phyloP scores from a whole-genome alignment of 2,113 vertebrate species.

The Pygathrix nemaeus region DNA sequence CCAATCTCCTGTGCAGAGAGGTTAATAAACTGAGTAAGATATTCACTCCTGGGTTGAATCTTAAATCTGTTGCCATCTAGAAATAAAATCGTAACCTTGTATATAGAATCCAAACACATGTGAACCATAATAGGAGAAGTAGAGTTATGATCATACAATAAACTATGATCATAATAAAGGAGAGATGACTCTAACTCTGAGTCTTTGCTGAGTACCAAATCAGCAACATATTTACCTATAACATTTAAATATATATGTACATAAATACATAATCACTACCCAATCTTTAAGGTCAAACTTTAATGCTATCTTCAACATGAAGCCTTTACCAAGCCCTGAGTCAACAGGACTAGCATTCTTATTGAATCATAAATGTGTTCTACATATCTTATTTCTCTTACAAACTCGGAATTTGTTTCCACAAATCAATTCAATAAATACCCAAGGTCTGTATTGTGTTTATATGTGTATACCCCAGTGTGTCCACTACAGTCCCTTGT shows the following conservation, averaged over 20 bases:
- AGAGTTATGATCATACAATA: not conserved
- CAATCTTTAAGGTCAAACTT: not conserved
- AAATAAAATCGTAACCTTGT: not conserved
- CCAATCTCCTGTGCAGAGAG: not conserved
- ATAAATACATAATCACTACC: not conserved
- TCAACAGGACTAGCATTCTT: not conserved
- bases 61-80: not conserved
- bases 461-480: not conserved
- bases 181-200: not conserved
- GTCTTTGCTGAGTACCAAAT: not conserved
- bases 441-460: not conserved
- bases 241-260: not conserved
- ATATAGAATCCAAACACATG: not conserved
- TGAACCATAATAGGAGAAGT: not conserved
- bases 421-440: not conserved
- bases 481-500: not conserved
- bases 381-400: not conserved
- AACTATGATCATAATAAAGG: not conserved
- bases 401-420: not conserved
- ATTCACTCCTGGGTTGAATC: not conserved
- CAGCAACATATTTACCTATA: not conserved
- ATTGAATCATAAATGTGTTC: not conserved
- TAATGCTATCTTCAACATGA: not conserved
- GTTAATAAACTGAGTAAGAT: not conserved
- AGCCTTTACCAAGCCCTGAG: not conserved